phyloP scores from a whole-genome alignment of 2,888 invertebrate genomes.

The Sminthurinus aureus region DNA sequence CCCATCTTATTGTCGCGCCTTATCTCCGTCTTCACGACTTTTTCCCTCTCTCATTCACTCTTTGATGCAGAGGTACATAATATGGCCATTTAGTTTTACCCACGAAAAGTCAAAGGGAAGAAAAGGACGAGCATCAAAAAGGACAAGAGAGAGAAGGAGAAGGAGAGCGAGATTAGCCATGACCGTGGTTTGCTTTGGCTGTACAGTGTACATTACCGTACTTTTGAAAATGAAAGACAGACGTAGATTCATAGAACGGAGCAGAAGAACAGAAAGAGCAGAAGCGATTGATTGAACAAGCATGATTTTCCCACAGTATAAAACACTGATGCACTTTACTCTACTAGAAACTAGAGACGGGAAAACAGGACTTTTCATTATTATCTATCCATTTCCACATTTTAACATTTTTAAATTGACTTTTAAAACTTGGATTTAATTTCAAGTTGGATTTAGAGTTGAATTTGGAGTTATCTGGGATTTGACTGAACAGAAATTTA shows the following conservation, averaged over 20 bases:
- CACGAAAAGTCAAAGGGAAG: neutral
- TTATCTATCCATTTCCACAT: too few species aligned
- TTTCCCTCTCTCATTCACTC: conserved; percentile 37
- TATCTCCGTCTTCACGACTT: neutral
- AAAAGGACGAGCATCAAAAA: conserved; percentile 1
- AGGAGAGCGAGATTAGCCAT: neutral
- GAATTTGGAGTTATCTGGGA: too few species aligned
- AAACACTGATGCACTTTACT: conserved; percentile 42
- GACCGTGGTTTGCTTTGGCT: neutral
- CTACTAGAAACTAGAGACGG: too few species aligned
- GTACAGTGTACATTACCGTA: neutral
- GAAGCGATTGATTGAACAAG: conserved; percentile 51
- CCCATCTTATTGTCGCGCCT: neutral
- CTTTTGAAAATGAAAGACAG: conserved; percentile 14
- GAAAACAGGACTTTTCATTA: too few species aligned
- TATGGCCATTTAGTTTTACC: neutral
- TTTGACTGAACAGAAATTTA: too few species aligned
- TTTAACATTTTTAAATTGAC: too few species aligned
- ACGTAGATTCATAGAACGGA: neutral
- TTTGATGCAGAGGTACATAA: neutral
- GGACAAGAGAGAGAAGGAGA: neutral
- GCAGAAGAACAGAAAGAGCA: conserved; percentile 3
- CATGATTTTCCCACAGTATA: conserved; percentile 56
- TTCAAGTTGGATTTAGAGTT: too few species aligned
- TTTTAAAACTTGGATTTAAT: too few species aligned